These are phyloP conservation scores for Neodon shergylaensis DNA, from an alignment of 2,113 vertebrate genomes.

Conservation along the genomic window DNA sequence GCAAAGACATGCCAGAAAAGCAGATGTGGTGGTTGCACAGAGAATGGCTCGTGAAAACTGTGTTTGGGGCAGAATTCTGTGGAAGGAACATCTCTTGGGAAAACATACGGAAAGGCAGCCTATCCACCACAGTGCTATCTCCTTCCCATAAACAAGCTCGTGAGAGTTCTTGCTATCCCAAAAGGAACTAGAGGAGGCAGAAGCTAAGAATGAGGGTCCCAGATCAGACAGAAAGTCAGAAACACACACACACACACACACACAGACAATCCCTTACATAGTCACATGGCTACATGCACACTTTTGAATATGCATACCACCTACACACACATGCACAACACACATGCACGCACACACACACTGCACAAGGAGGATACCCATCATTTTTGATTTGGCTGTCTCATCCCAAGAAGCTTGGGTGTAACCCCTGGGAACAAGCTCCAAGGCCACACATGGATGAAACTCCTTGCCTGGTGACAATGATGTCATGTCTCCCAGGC, in stretches of 20 bases:
- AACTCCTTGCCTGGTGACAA: constrained; percentile 35
- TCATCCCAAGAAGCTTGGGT: constrained; percentile 24
- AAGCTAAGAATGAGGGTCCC: background rate
- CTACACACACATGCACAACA: too few relatives aligned
- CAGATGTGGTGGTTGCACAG: background rate
- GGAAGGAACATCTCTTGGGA: background rate
- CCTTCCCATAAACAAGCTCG: background rate
- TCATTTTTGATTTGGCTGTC: background rate
- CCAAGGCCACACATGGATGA: constrained; percentile 56
- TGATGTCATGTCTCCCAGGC: constrained; percentile 34
- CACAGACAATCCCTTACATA: too few relatives aligned
- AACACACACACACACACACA: too few relatives aligned
- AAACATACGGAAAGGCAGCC: background rate
- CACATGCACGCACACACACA: too few relatives aligned
- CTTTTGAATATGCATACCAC: background rate
- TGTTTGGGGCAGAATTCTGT: constrained; percentile 30
- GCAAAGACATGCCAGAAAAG: background rate
- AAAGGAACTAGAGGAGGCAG: background rate
- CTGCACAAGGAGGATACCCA: background rate
- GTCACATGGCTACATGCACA: background rate
- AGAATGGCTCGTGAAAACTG: background rate
- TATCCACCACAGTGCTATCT: background rate
- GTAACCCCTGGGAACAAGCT: constrained; percentile 60
- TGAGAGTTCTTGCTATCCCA: background rate
- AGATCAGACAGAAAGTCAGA: background rate